Evolutionary conservation across 1,140 invertebrate species (phyloP), one percentile per base, ranked within the genome.

Genomic region (Carposina sasakii): DNA sequence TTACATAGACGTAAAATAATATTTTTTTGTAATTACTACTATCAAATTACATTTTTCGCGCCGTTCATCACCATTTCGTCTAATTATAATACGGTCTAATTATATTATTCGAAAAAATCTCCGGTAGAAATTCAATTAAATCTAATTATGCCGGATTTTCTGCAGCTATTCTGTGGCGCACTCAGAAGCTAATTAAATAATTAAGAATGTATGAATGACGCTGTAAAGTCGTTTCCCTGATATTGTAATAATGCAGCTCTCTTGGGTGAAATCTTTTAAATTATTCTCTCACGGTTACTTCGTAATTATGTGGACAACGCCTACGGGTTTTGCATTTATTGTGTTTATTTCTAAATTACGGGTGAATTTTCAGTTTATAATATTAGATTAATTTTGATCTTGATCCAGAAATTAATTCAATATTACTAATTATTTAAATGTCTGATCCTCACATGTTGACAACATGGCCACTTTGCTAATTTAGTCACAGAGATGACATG

Each of bases 131-230:
- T 76, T 67, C 65, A 76, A 72, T 78, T 78, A 76, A 66, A 76
- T 74, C 69, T 73, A 75, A 76, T 78, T 76, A 72, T 63, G 61
- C 51, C 55, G 67, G 67, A 72, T 76, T 76, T 75, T 73, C 68
- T 78, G 65, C 67, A 73, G 65, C 63, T 63, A 64, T 73, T 57
- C 63, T 62, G 67, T 59, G 57, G 60, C 69, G 67, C 67, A 73
- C 75, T 81, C 68, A 67, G 67, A 78, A 76, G 77, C 78, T 79
- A 81, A 81, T 81, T 78, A 81, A 81, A 79, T 81, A 81, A 79
- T 81, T 81, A 79, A 79, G 66, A 81, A 78, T 81, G 75, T 77
- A 79, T 81, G 77, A 81, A 78, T 81, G 71, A 81, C 69, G 70
- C 60, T 65, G 71, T 75, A 76, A 75, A 77, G 69, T 70, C 69